Percentiles rank a stretch among this genome's conserved stretches.
These are phyloP conservation scores for Tautogolabrus adspersus DNA, from an alignment of 2,113 vertebrate species.

Conservation along the genomic window DNA sequence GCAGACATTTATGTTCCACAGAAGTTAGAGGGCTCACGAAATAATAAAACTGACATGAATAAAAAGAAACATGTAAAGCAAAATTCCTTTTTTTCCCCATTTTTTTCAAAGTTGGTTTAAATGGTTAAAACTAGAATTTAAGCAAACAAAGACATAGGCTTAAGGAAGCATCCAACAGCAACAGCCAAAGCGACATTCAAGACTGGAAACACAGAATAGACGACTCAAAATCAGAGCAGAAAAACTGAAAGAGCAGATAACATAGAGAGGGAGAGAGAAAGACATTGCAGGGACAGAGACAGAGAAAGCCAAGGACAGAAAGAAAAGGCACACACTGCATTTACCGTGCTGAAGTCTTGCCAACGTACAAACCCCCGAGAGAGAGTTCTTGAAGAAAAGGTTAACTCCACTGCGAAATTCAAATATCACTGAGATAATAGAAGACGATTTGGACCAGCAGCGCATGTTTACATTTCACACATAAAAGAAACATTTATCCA, in stretches of 20 bases:
- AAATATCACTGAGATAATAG: slow-evolving; percentile 43
- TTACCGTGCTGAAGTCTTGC: slow-evolving; percentile 48
- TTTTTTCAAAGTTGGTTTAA: not conserved
- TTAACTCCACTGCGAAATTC: slow-evolving; percentile 42
- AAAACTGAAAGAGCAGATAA: not conserved
- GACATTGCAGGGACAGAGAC: not conserved
- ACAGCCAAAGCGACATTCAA: not conserved
- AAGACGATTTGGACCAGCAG: slow-evolving; percentile 34
- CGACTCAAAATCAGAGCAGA: not conserved
- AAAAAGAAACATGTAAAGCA: not conserved
- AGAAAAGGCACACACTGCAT: slow-evolving; percentile 23
- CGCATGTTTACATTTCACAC: slow-evolving; percentile 42
- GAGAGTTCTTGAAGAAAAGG: slow-evolving; percentile 37
- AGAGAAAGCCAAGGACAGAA: slow-evolving; percentile 6
- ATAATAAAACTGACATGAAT: slow-evolving; percentile 14
- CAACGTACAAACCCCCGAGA: slow-evolving; percentile 37
- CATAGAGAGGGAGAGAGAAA: not conserved
- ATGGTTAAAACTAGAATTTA: no score
- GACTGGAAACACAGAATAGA: not conserved
- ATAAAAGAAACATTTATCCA: slow-evolving; percentile 40
- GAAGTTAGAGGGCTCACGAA: not conserved
- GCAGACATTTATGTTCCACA: not conserved
- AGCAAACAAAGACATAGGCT: not conserved
- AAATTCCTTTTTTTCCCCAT: not conserved
- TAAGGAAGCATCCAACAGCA: not conserved